Conservation (phyloP, 2,797 vertebrate species). For the Danio tinwini region DNA sequence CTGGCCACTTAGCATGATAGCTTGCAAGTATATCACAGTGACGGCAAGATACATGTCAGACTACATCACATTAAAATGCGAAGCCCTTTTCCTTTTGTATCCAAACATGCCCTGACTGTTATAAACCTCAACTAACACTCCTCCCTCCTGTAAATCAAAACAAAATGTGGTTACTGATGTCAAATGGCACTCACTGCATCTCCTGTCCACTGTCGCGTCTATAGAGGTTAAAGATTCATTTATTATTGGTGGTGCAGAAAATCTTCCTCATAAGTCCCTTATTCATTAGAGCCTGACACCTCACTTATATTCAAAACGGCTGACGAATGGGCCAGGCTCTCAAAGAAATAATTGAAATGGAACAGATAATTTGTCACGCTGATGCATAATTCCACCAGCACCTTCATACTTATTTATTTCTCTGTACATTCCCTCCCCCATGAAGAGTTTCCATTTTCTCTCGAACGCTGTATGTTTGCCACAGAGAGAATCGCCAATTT, state of each 20-base stretch:
- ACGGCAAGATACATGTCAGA: slow-evolving; percentile 8
- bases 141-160: slow-evolving; percentile 64
- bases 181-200: slow-evolving; percentile 53
- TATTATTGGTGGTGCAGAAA: slow-evolving; percentile 64
- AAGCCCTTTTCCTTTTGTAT: not conserved
- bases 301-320: slow-evolving; percentile 67
- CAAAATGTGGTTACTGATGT: slow-evolving; percentile 61
- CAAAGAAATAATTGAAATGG: slow-evolving; percentile 74
- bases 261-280: slow-evolving; percentile 66
- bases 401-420: slow-evolving; percentile 55
- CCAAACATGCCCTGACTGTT: slow-evolving; percentile 62
- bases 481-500: slow-evolving; percentile 60
- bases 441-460: slow-evolving; percentile 59
- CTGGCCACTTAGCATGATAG: slow-evolving; percentile 14
- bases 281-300: slow-evolving; percentile 68
- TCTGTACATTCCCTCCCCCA: slow-evolving; percentile 44
- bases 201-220: slow-evolving; percentile 56
- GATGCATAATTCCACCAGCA: slow-evolving; percentile 61
- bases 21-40: slow-evolving; percentile 15
- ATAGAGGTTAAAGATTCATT: slow-evolving; percentile 65
- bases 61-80: slow-evolving; percentile 33
- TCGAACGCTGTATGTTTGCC: slow-evolving; percentile 65
- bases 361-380: slow-evolving; percentile 72
- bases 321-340: slow-evolving; percentile 73
- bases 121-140: slow-evolving; percentile 62